A percentile compares a stretch with the other conserved stretches of the same genome.
These are phyloP conservation scores for Chelon labrosus DNA, from an alignment of 2,797 vertebrate genomes.

Conservation along the genomic window DNA sequence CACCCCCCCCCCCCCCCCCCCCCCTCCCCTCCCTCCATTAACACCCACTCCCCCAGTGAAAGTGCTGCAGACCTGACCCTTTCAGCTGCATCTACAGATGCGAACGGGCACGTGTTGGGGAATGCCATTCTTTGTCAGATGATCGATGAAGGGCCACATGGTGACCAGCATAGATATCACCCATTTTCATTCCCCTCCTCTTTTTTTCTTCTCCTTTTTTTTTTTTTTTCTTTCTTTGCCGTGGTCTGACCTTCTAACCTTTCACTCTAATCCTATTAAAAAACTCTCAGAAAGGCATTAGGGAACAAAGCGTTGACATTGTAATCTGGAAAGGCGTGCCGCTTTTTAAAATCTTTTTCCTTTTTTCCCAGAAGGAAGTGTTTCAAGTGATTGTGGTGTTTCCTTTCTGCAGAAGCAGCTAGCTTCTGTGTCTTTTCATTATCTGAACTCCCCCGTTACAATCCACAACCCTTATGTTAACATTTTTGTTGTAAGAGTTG, in stretches of 20 bases:
- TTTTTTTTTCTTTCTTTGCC: constrained; percentile 63
- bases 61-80: constrained; percentile 53
- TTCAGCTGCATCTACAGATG: constrained; percentile 49
- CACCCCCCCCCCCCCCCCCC: no score
- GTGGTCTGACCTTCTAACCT: constrained; percentile 66
- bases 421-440: not conserved
- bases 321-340: constrained; percentile 65
- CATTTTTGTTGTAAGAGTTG: constrained; percentile 28
- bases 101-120: constrained; percentile 69
- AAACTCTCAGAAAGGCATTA: constrained; percentile 68
- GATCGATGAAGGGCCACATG: constrained; percentile 72
- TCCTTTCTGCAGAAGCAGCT: constrained; percentile 34
- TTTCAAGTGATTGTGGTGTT: constrained; percentile 36
- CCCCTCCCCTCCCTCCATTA: constrained; percentile 34
- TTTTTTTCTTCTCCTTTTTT: constrained; percentile 29
- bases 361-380: constrained; percentile 44
- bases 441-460: constrained; percentile 6
- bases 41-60: constrained; percentile 57
- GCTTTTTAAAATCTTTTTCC: not conserved
- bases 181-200: constrained; percentile 47
- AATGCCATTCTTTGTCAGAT: constrained; percentile 70
- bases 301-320: constrained; percentile 71
- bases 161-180: constrained; percentile 41
- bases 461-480: not conserved
- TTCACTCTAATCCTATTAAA: constrained; percentile 81